Conservation (phyloP, 2,888 invertebrate genomes). For the Lithodes maja region DNA sequence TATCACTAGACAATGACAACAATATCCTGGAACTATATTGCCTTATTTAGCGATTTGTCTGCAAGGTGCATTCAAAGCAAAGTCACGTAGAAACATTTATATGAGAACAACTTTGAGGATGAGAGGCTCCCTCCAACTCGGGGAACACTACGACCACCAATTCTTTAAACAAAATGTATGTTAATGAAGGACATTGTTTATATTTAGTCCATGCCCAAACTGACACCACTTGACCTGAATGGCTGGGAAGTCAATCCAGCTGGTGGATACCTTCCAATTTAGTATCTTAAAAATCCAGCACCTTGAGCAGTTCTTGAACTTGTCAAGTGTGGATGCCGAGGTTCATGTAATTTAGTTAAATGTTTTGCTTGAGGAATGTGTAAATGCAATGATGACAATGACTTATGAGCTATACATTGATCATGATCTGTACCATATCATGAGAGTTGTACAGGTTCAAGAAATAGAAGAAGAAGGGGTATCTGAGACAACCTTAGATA, state of each 20-base stretch:
- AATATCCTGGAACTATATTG: neutral
- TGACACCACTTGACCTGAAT: neutral
- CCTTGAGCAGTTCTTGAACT: neutral
- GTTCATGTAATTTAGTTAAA: neutral
- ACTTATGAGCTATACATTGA: neutral
- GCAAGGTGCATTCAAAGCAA: neutral
- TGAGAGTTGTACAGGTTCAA: neutral
- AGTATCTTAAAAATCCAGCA: neutral
- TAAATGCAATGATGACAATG: neutral
- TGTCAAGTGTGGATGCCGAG: neutral
- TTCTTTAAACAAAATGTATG: neutral
- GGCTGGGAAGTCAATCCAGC: neutral
- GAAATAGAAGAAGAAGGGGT: neutral
- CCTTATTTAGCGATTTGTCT: neutral
- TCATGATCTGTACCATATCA: neutral
- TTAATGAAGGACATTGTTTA: neutral
- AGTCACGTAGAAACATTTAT: neutral
- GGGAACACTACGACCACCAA: neutral
- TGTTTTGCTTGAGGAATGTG: neutral
- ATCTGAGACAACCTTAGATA: neutral
- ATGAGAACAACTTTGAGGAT: neutral
- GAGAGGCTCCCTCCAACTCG: slow-evolving; percentile 1
- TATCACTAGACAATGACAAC: neutral
- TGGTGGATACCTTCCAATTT: neutral
- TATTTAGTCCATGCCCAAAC: neutral